phyloP scores from a whole-genome alignment of 2,113 vertebrate species.

The Colistium nudipinnis region DNA sequence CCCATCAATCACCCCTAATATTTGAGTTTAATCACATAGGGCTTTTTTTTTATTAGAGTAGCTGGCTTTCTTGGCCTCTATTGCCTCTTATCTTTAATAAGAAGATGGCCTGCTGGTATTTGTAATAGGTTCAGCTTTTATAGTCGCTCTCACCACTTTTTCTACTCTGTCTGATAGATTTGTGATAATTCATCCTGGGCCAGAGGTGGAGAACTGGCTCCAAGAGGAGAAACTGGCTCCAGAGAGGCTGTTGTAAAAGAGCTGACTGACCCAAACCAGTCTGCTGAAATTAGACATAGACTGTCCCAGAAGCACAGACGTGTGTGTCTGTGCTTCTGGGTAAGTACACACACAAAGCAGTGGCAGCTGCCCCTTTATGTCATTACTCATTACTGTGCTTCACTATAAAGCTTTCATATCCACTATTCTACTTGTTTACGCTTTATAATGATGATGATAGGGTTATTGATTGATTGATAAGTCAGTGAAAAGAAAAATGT shows the following conservation, averaged over 20 bases:
- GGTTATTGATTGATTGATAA: no score
- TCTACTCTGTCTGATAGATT: constrained; percentile 4
- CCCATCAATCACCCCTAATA: no score
- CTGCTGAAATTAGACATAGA: no score
- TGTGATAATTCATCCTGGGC: not conserved
- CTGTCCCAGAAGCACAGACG: no score
- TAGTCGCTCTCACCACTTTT: not conserved
- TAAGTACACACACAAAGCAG: not conserved
- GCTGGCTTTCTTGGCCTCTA: not conserved
- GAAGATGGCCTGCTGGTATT: no score
- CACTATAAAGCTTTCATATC: not conserved
- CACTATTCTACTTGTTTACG: not conserved
- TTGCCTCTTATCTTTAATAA: no score
- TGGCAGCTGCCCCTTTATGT: not conserved
- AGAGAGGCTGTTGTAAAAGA: constrained; percentile 8
- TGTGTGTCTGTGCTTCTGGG: no score
- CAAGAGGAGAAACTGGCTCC: constrained; percentile 4
- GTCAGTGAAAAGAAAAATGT: no score
- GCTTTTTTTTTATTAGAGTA: not conserved
- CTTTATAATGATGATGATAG: not conserved
- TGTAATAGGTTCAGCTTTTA: no score
- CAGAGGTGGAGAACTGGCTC: no score
- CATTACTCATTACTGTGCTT: not conserved
- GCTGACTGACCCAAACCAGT: constrained; percentile 1
- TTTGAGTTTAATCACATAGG: no score